These are phyloP conservation scores for Pollimyrus isidori DNA, from an alignment of 2,113 vertebrate genomes.

Conservation along the genomic window DNA sequence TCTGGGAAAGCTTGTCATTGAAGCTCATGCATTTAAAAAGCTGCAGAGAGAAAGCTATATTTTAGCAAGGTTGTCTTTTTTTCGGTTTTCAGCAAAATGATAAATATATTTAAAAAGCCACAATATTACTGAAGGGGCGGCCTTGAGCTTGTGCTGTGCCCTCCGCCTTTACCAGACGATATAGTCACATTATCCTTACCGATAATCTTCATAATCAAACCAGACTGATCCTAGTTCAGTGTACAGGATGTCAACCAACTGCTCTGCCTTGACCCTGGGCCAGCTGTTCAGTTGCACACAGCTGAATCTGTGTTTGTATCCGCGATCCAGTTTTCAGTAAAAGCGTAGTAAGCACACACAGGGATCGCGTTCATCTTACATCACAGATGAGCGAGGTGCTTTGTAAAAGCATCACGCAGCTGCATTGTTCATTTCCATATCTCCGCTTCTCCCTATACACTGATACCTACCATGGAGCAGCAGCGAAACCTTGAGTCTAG, in stretches of 20 bases:
- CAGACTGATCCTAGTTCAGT: background rate
- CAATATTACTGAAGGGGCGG: background rate
- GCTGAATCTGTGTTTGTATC: background rate
- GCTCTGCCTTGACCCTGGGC: background rate
- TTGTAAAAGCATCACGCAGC: background rate
- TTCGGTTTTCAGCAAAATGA: background rate
- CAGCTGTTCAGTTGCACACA: background rate
- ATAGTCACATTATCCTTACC: background rate
- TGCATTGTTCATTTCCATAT: background rate
- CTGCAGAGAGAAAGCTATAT: background rate
- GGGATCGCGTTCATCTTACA: background rate
- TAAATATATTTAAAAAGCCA: constrained; percentile 7
- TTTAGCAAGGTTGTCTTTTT: background rate
- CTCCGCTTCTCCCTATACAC: background rate
- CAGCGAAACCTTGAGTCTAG: background rate
- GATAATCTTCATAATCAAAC: background rate
- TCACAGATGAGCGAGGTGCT: background rate
- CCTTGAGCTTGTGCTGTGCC: background rate
- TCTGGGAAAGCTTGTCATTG: background rate
- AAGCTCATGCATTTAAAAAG: constrained; percentile 11
- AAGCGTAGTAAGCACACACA: background rate
- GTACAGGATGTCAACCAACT: background rate
- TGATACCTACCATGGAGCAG: background rate
- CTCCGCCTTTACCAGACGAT: background rate
- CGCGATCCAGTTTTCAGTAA: background rate